Evolutionary conservation across 2,888 invertebrate species (phyloP).

Genomic region (Ennomos quercinarius): DNA sequence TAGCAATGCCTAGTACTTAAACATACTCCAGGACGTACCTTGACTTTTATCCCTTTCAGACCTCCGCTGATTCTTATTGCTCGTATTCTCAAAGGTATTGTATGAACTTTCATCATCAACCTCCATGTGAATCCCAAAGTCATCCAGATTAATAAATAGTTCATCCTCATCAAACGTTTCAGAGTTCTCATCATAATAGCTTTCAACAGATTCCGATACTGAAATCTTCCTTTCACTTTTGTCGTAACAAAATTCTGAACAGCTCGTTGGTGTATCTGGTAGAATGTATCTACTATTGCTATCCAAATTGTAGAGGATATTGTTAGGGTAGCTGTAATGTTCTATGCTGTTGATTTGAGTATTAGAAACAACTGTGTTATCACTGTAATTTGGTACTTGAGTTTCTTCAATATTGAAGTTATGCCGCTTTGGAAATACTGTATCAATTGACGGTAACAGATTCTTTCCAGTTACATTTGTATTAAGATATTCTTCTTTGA

Average conservation of each 20-base stretch:
- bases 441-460: conserved; percentile 76
- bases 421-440: conserved; percentile 75
- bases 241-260: conserved; percentile 73
- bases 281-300: conserved; percentile 66
- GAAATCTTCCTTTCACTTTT: conserved; percentile 71
- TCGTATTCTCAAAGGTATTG: conserved; percentile 41
- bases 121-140: conserved; percentile 73
- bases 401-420: conserved; percentile 63
- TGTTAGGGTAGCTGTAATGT: conserved; percentile 79
- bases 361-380: conserved; percentile 44
- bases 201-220: conserved; percentile 75
- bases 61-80: conserved; percentile 52
- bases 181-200: conserved; percentile 77
- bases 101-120: conserved; percentile 54
- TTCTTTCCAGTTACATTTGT: conserved; percentile 60
- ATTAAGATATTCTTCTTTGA: conserved; percentile 68
- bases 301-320: conserved; percentile 73
- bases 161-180: conserved; percentile 78
- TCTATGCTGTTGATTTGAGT: conserved; percentile 65
- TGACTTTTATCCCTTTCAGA: conserved; percentile 65
- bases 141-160: conserved; percentile 77
- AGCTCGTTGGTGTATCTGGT: conserved; percentile 78
- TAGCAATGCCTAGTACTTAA: too few species aligned
- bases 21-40: conserved; percentile 51
- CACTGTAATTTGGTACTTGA: conserved; percentile 47